Percentiles rank a stretch among this genome's conserved stretches.
Evolutionary conservation across 35 echinoderm and acorn worm genomes (phyloP).

Genomic region (Ophiothrix spiculata): DNA sequence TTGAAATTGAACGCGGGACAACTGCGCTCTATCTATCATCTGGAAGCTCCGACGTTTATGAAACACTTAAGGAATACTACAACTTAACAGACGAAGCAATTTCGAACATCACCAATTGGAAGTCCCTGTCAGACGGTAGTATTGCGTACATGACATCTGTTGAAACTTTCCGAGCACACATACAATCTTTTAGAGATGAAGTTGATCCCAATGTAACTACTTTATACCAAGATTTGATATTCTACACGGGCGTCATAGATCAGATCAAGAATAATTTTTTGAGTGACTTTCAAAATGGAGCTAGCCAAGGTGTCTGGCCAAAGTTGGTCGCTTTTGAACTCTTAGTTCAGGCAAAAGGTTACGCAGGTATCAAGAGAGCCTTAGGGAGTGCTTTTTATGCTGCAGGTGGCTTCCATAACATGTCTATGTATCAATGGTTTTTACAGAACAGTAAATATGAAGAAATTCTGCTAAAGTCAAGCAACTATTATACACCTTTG

Average conservation of each 20-base stretch:
- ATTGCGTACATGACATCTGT: not conserved
- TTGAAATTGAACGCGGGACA: conserved; percentile 25
- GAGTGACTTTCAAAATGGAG: not conserved
- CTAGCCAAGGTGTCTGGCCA: conserved; percentile 29
- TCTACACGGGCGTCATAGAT: conserved; percentile 39
- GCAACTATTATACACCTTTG: conserved; percentile 14
- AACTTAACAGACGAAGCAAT: not conserved
- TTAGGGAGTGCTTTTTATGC: conserved; percentile 55
- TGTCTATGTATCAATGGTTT: conserved; percentile 41
- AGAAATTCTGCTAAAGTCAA: conserved; percentile 18
- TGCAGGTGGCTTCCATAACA: conserved; percentile 36
- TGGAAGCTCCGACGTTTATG: not conserved
- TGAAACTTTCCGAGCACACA: not conserved
- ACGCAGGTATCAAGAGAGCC: conserved; percentile 50
- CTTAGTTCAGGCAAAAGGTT: conserved; percentile 53
- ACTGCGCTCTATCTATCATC: conserved; percentile 23
- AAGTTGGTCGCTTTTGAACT: conserved; percentile 46
- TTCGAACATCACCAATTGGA: not conserved
- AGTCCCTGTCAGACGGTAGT: not conserved
- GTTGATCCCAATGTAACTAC: not conserved
- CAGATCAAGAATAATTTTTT: conserved; percentile 7
- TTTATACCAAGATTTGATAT: conserved; percentile 7
- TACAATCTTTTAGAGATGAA: not conserved
- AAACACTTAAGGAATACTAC: not conserved
- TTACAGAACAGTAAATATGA: conserved; percentile 31